Conservation (phyloP, 2,113 vertebrate genomes). For the Notarius lentiginosus region DNA sequence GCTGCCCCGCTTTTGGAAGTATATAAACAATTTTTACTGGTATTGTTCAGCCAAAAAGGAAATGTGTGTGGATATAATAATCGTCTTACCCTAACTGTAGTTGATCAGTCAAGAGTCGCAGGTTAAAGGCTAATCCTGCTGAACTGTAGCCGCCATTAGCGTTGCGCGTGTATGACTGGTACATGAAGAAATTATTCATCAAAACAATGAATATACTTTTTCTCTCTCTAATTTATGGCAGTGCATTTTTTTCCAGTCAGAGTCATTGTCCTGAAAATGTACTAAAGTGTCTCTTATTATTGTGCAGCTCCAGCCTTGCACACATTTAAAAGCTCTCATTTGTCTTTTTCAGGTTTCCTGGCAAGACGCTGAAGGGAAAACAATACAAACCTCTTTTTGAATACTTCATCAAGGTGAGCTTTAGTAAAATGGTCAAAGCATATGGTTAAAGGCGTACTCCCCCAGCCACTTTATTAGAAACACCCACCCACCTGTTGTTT, state of each 20-base stretch:
- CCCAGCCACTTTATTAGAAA: too few species aligned
- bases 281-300: background rate
- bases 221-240: background rate
- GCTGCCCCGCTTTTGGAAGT: too few species aligned
- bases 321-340: background rate
- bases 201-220: background rate
- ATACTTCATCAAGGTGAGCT: slow-evolving; percentile 90
- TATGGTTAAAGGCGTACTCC: background rate
- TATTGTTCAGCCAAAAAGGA: too few species aligned
- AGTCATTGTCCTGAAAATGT: background rate
- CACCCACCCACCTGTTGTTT: too few species aligned
- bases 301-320: background rate
- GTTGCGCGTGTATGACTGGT: too few species aligned
- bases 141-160: background rate
- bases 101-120: background rate
- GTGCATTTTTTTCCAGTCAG: background rate
- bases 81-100: background rate
- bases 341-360: slow-evolving; percentile 82
- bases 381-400: slow-evolving; percentile 90
- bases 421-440: background rate
- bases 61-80: too few species aligned
- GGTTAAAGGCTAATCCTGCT: background rate
- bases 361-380: slow-evolving; percentile 86
- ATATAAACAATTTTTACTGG: too few species aligned
- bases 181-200: background rate